Base-by-base conservation (phyloP, 2,888 invertebrate genomes). In the Caenorhabditis plicata region DNA sequence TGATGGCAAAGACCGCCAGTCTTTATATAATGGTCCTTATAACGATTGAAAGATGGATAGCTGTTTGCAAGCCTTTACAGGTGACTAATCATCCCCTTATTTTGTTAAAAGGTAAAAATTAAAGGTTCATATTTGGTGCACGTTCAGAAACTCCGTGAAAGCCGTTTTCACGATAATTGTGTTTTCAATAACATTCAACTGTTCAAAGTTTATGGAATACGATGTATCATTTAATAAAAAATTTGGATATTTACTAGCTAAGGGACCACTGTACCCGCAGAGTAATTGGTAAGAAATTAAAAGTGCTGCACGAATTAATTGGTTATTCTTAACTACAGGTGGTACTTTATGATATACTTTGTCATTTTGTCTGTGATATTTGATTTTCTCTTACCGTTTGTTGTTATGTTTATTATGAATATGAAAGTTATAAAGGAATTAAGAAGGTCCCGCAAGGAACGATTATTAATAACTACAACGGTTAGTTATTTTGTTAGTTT, bases 1-100 rank as follows among this genome's bases (percentile, higher is more conserved):
- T 62, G 62, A 62, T 29, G 32, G 62, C 62, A 2, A 55, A 62
- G 22, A 62, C 62, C 22, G 51, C 43, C n/a, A 56, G 55, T 26
- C 41, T 56, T 8, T 62, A 56, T 26, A 55, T 62, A 8, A 62
- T 62, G 62, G 55, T 62, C 5, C 38, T 56, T 1, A 62, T 62
- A 13, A 62, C 55, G 2, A 22, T 56, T 7, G 62, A 62, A 49
- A 33, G 62, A 45, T 62, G 62, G 55, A 52, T 62, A 19, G 62
- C 62, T 3, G 62, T 62, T 8, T 62, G 62, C 31, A 25, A 51
- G 29, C 62, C 62, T 11, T 25, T 61, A n/a, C 61, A 61, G 51
- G 60, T 60, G n/a, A n/a, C n/a, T 31, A 32, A 20, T 32, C 19
- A 17, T 40, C 1, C 25, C 23, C 9, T 2, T n/a, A 29, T 36